Base-by-base conservation (phyloP, 2,888 invertebrate genomes). In the Mellilla xanthometata region DNA sequence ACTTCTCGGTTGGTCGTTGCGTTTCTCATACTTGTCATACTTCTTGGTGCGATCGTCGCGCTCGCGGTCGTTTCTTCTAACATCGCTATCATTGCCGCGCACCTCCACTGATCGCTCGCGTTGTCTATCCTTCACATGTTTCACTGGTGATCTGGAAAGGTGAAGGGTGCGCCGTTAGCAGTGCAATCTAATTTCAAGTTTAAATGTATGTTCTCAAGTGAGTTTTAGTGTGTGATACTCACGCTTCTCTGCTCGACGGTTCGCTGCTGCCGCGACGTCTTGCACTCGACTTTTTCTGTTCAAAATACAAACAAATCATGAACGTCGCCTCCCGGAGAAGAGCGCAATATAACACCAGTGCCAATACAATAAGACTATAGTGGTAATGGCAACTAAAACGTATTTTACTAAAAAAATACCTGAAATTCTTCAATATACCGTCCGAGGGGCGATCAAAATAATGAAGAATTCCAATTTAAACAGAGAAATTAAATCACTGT, bases 331-430 rank as follows among this genome's bases (percentile, higher is more conserved):
- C 47, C 50, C 51, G 48, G n/a, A 19, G 15, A 52, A 51, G 50
- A 66, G 59, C 49, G 50, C 54, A 65, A 56, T 31, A 65, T 66
- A 85, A 88, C 88, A 89, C 88, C 87, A 83, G 89, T 89, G 89
- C 88, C 89, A 88, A 85, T 85, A 84, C 83, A 84, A 82, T 76
- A 85, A 77, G 69, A 79, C 87, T 88, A 88, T 66, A 73, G 88
- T 89, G 88, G 81, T 81, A 78, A 85, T 80, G 79, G 80, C 84
- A 86, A 86, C 78, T 76, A 76, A 85, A 58, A 81, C 57, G 72
- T 66, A 58, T 66, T 67, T 60, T 68, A 72, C 78, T 81, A 81
- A 43, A 74, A 65, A 57, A 47, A 59, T 62, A 65, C 55, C 51
- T 54, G 75, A 76, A 78, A 76, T 69, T 66, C 72, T 65, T 75